Conservation (phyloP, 2,113 vertebrate genomes). For the Geococcyx californianus region DNA sequence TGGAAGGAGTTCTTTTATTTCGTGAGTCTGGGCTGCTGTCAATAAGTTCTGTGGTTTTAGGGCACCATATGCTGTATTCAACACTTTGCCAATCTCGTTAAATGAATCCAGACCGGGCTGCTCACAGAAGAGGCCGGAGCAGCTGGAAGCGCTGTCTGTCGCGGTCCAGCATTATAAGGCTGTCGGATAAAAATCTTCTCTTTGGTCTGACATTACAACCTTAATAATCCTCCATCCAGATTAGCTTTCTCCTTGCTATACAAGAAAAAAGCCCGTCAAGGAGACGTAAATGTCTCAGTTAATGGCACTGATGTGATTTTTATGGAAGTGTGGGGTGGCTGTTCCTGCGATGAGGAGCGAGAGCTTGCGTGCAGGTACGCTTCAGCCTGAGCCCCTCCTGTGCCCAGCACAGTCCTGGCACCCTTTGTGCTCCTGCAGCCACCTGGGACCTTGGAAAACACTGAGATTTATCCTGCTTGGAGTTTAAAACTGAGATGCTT, state of each 20-base stretch:
- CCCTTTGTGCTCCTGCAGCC: not conserved
- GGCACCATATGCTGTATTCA: constrained; percentile 67
- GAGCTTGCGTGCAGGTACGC: accelerated
- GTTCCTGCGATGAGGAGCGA: not conserved
- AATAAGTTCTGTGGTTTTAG: constrained; percentile 65
- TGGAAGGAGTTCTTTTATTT: constrained; percentile 51
- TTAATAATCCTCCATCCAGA: not conserved
- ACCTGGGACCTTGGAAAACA: not conserved
- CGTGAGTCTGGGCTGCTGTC: constrained; percentile 54
- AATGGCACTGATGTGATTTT: not conserved
- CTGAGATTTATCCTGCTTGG: not conserved
- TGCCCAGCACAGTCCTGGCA: not conserved
- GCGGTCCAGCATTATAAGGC: not conserved
- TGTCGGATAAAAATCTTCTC: not conserved
- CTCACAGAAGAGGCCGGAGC: constrained; percentile 28
- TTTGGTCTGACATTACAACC: constrained; percentile 4
- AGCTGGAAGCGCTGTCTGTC: constrained; percentile 38
- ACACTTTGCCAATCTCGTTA: constrained; percentile 59
- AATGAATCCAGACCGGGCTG: constrained; percentile 29
- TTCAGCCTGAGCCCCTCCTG: not conserved
- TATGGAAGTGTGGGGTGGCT: not conserved
- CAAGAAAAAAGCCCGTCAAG: not conserved
- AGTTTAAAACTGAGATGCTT: not conserved
- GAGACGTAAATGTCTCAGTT: not conserved
- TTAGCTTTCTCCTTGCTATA: not conserved